Base-by-base conservation (phyloP, 2,797 vertebrate species). In the Moxostoma hubbsi region DNA sequence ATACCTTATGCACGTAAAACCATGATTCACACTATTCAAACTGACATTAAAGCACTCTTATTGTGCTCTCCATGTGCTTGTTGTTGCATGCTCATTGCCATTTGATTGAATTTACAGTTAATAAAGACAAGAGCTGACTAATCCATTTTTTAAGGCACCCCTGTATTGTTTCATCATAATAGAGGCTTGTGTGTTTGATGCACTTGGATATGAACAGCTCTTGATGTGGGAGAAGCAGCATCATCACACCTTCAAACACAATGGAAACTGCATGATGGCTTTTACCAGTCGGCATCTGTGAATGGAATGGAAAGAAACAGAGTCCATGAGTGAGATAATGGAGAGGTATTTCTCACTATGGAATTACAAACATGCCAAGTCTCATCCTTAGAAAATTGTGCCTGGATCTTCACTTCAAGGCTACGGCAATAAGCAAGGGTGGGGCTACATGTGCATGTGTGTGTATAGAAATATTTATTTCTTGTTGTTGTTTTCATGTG, bases 81-180 rank as follows among this genome's bases (percentile, higher is more conserved):
- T 54, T 7, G 36, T 7, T 63, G 61, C 10, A 1, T 63, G 7
- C 9, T 63, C 13, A 45, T 58, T 57, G 6, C 18, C 9, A 8
- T 59, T 58, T 51, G 46, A 77, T 68, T 50, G 75, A 77, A 50
- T 76, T 77, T 13, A n/a, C 46, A 50, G 54, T 67, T 46, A 67
- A 76, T 57, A 76, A 50, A 76, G 74, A 75, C 73, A 64, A 54
- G 6, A 54, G 59, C 47, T 8, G 43, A 55, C 51, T 57, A 75
- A 57, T 66, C 15, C 12, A 8, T 50, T 59, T 51, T 47, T 24
- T 50, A 46, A 67, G 46, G 64, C 73, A 65, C 47, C 50, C 2
- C 50, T 13, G 36, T 47, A 24, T 65, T 46, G 50, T 65, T 46
- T 64, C 7, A 47, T 54, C 51, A 62, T 63, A 74, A 74, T 53